phyloP scores from a whole-genome alignment of 2,797 vertebrate genomes.

The Apodemus agrarius region DNA sequence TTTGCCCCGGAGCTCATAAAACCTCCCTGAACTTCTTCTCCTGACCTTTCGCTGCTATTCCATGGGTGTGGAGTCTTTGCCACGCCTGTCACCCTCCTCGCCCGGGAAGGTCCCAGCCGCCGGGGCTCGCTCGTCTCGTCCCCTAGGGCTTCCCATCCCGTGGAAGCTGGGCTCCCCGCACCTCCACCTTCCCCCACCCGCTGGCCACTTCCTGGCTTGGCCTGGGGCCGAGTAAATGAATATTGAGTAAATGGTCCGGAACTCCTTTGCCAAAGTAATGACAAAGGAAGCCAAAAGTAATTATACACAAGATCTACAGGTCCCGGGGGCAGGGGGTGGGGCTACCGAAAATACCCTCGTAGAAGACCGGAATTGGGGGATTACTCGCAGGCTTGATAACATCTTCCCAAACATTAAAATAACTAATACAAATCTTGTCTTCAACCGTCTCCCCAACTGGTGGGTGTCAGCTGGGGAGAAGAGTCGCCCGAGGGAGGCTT shows the following conservation, averaged over 20 bases:
- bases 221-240: neutral
- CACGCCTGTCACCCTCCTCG: rapidly evolving
- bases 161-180: neutral
- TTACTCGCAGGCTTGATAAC: neutral
- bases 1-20: neutral
- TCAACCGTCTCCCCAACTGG: neutral
- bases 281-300: slow-evolving; percentile 32
- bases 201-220: neutral
- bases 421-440: neutral
- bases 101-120: rapidly evolving
- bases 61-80: neutral
- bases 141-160: neutral
- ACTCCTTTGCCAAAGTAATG: slow-evolving; percentile 51
- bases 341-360: neutral
- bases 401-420: neutral
- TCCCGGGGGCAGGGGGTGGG: neutral
- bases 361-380: neutral
- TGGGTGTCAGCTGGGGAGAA: neutral
- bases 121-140: rapidly evolving
- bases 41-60: neutral
- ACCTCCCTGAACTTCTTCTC: neutral
- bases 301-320: slow-evolving; percentile 16
- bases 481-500: neutral
- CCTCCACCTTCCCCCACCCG: neutral
- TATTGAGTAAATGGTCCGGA: slow-evolving; percentile 27